Evolutionary conservation across 2,888 invertebrate genomes (phyloP), one percentile per base, ranked within the genome.

Genomic region (Ephialtes manifestator): DNA sequence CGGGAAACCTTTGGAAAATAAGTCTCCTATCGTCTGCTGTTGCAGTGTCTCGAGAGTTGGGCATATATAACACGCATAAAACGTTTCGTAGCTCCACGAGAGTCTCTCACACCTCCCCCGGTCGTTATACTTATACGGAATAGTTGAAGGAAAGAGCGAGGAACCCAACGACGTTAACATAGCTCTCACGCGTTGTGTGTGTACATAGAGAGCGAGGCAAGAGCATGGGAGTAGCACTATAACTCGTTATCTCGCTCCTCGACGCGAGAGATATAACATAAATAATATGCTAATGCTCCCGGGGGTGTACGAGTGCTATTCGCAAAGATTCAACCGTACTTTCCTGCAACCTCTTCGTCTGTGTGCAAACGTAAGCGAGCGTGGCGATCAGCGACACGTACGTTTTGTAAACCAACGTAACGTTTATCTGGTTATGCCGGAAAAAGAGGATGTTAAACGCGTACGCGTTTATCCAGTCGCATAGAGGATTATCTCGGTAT

Each of bases 381-480:
- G 53, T 48, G 51, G 63, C 72, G 58, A 55, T 35, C 48, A 43
- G 58, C 28, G 55, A 74, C 74, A 43, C 65, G 72, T 81, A 67
- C 31, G 55, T 71, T 46, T 67, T 65, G 76, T 76, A 43, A 15
- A 63, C 13, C 28, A 63, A 10, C 20, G 51, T 24, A 28, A n/a
- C 31, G 35, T 24, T 31, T 75, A 85, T 85, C 82, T 79, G 58
- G 81, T 76, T 85, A 79, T 85, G 58, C 79, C 85, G 79, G 81
- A 82, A 85, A 76, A 85, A 79, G 76, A 71, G 76, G 53, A 72
- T 77, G 65, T 75, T 74, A 35, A 79, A 81, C 78, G 71, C 78
- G 63, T 75, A 81, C 81, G 74, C 81, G 78, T 85, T 85, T 81
- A 85, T 85, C 78, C 78, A 81, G 85, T 82, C 77, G 60, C 77